Base-by-base conservation (phyloP, 2,113 vertebrate species). In the Tor tambroides region DNA sequence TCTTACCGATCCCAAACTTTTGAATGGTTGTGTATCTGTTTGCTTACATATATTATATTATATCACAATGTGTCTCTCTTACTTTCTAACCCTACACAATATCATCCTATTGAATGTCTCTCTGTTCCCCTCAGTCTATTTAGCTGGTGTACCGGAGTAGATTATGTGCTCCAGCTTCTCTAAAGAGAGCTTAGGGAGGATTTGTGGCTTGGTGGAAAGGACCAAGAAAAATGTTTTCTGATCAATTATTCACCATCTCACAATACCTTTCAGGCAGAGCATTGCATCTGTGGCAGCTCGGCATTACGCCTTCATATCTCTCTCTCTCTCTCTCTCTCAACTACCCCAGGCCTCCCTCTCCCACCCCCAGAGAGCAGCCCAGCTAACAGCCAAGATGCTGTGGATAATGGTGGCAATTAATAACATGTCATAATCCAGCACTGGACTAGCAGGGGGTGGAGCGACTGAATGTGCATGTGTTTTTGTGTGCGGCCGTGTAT, bases 161-260 rank as follows among this genome's bases (percentile, higher is more conserved):
- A 82, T 80, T 81, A 15, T 76, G 54, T 80, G 51, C 67, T 65
- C 59, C 83, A 82, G n/a, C 23, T 63, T 71, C 51, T 56, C 43
- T 71, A 85, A 86, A 87, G 83, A 85, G 83, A 85, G 89, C 80
- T 89, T 83, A 84, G 84, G 74, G 84, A 86, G 97, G 97, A 97
- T 98, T 98, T 98, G 97, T 96, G 95, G 94, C 95, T 96, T 96
- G 96, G 96, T 93, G 95, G 94, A 95, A 97, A 98, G 95, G 97
- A 99, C 97, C 98, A 98, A 98, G 97, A 99, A 98, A 98, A 98
- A 99, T 98, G 97, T 99, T 99, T 98, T 97, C 97, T 97, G 95
- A 98, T 98, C 96, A 98, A 99, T 99, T 98, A 99, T 99, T 98
- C 96, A 98, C 92, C 91, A 92, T 94, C 95, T 95, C 95, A 93